A percentile compares a stretch with the other conserved stretches of the same genome.
These are phyloP conservation scores for Phalloptychus januarius DNA, from an alignment of 2,797 vertebrate genomes.

Conservation along the genomic window DNA sequence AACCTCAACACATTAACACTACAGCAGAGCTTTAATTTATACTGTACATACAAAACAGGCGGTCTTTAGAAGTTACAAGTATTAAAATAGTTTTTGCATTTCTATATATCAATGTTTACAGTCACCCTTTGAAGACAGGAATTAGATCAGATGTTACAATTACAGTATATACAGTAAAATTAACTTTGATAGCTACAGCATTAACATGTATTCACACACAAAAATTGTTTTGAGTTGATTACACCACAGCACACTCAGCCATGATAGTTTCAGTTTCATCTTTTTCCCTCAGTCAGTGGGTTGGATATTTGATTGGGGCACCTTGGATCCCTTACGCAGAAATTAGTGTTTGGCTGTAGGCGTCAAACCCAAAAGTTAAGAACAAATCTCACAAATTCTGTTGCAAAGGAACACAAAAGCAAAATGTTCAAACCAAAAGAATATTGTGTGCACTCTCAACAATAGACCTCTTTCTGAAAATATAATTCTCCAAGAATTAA, in stretches of 20 bases:
- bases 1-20: conserved; percentile 62
- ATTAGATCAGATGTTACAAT: conserved; percentile 62
- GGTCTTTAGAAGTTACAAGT: conserved; percentile 72
- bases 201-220: conserved; percentile 34
- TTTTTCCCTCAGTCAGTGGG: conserved; percentile 2
- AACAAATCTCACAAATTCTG: conserved; percentile 27
- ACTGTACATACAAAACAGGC: conserved; percentile 79
- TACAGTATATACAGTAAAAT: conserved; percentile 73
- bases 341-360: conserved; percentile 22
- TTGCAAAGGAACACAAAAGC: conserved; percentile 10
- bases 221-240: conserved; percentile 29
- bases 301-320: not conserved
- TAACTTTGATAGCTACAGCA: conserved; percentile 47
- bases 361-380: conserved; percentile 30
- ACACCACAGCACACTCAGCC: conserved; percentile 15
- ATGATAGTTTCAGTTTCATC: conserved; percentile 5
- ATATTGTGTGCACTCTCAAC: conserved; percentile 1
- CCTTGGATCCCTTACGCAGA: conserved; percentile 6
- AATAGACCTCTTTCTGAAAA: conserved; percentile 23
- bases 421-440: conserved; percentile 21
- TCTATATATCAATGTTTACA: conserved; percentile 76
- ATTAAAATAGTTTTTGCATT: conserved; percentile 80
- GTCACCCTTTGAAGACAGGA: conserved; percentile 60
- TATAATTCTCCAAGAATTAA: not conserved
- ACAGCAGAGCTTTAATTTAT: conserved; percentile 78